These are phyloP conservation scores for Corythornis vintsioides DNA, from an alignment of 2,113 vertebrate genomes.

Conservation along the genomic window DNA sequence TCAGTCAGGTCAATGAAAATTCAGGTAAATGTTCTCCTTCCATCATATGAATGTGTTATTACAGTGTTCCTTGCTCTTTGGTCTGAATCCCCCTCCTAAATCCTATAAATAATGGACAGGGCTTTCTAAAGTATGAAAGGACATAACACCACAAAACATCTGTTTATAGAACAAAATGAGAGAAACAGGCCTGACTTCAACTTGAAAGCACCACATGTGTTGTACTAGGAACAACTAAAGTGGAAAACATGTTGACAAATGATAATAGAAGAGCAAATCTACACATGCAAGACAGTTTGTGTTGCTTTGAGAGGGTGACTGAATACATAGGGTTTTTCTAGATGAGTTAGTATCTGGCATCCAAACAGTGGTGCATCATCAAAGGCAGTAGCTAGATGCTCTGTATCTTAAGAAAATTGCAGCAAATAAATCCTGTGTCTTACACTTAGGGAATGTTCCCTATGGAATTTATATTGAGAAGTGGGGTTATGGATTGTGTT, in stretches of 20 bases:
- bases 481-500: not conserved
- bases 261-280: not conserved
- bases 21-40: not conserved
- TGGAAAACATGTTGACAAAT: not conserved
- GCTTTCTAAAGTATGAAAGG: not conserved
- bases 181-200: not conserved
- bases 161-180: not conserved
- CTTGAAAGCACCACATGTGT: not conserved
- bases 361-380: not conserved
- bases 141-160: not conserved
- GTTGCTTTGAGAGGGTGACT: not conserved
- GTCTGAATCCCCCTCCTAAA: not conserved
- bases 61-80: not conserved
- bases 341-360: not conserved
- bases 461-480: not conserved
- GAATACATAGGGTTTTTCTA: not conserved
- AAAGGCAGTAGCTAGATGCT: not conserved
- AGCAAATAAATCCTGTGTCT: not conserved
- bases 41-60: not conserved
- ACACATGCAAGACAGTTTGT: not conserved
- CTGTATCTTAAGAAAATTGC: not conserved
- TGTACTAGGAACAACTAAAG: not conserved
- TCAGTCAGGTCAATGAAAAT: not conserved
- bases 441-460: not conserved
- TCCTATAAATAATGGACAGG: not conserved